Base-by-base conservation (phyloP, 2,113 vertebrate species). In the Pseudorhombus dupliciocellatus region DNA sequence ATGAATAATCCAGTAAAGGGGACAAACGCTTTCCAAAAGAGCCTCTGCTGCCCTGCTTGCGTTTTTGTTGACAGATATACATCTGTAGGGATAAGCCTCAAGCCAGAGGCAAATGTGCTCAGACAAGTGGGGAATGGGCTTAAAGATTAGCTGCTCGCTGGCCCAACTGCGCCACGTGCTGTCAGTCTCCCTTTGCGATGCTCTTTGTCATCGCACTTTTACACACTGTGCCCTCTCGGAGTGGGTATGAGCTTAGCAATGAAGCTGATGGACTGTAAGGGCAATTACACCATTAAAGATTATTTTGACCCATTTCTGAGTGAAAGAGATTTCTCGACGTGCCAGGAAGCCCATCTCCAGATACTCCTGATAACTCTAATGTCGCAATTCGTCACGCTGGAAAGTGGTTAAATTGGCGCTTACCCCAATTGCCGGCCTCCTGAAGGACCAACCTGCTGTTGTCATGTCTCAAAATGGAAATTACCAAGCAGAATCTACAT, bases 1-100 rank as follows among this genome's bases (percentile, higher is more conserved):
- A 88, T 90, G 84, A 90, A 89, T 92, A 92, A 91, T 92, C 90
- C 92, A 88, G 90, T 84, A 85, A 84, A 88, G 65, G 73, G 75
- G 72, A 86, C 85, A 86, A 85, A 90, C 73, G 83, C 87, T 81
- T 60, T 76, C 60, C 34, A 70, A 85, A 83, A 80, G 84, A 81
- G 75, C 77, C 70, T 21, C 72, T 73, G 77, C 70, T 62, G 77
- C 59, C 74, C 74, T 58, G 83, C 83, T 81, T 86, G 84, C 80
- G 77, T 77, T 73, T 79, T 73, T 81, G 86, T 83, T 89, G 87
- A 90, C 87, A 88, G 90, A 91, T 90, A 88, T 73, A 84, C 87
- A 91, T 91, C 91, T 91, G 84, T 80, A 84, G 68, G 87, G 85
- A 90, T 90, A 89, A 87, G 89, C 83, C 81, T 77, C 53, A 70